Evolutionary conservation across 2,113 vertebrate species (phyloP).

Genomic region (Erythrolamprus reginae): DNA sequence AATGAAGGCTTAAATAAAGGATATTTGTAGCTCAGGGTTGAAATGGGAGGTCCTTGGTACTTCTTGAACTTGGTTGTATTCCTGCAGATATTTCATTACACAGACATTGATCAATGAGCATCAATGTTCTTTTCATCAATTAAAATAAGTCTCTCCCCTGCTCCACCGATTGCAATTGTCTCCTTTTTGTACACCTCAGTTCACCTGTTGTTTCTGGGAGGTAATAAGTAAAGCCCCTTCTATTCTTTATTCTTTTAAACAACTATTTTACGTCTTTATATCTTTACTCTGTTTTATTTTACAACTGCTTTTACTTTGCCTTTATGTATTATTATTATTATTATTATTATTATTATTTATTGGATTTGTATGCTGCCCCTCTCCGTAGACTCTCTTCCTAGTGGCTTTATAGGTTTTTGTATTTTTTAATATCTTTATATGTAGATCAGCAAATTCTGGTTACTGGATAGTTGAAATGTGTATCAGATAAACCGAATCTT

Average conservation of each 20-base stretch:
- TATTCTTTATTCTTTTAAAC: background rate
- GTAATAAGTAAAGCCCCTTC: background rate
- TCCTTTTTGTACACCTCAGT: background rate
- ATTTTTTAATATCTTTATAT: background rate
- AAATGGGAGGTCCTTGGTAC: no score
- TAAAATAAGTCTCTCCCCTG: no score
- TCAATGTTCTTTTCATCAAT: no score
- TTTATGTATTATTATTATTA: background rate
- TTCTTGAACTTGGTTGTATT: no score
- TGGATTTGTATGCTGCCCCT: no score
- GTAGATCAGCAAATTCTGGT: background rate
- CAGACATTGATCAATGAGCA: no score
- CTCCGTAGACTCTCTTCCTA: background rate
- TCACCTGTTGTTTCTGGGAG: background rate
- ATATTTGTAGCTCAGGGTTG: no score
- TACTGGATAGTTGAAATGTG: background rate
- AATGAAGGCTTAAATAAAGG: no score
- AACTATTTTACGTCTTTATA: background rate
- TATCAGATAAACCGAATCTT: background rate
- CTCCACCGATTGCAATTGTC: background rate
- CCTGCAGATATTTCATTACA: no score
- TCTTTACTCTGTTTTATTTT: background rate
- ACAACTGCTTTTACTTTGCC: background rate
- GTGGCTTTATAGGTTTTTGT: background rate
- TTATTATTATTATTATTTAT: no score